Evolutionary conservation across 2,888 invertebrate genomes (phyloP), one percentile per base, ranked within the genome.

Genomic region (Drosophila bunnanda): DNA sequence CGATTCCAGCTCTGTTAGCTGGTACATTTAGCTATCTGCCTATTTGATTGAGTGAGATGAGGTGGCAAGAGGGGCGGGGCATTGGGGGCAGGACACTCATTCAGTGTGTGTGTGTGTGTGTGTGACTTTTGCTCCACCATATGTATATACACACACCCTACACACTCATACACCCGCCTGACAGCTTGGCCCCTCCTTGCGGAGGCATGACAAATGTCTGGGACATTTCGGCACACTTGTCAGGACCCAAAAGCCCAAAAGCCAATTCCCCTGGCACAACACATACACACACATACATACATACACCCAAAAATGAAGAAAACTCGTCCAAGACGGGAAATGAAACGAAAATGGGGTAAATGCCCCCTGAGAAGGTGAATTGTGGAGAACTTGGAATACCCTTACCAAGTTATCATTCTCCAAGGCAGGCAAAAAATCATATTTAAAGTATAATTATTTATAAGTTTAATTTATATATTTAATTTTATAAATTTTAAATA

Each of bases 181-280:
- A 50, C 44, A 41, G 53, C 44, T 15, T 9, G 44, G 62, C 55
- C 28, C 59, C 13, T 7, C 58, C 56, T 30, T 13, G 17, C 32
- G 67, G 46, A 65, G 79, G 71, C 81, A 61, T 83, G 81, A 80
- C 79, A 81, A 86, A 83, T 81, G 87, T 70, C 84, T 80, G 64
- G 64, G 73, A 80, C 79, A 86, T 73, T 73, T 75, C 68, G 68
- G 58, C 75, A 75, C 58, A 75, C 58, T 68, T 86, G 70, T 78
- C 66, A 78, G 56, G 44, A 69, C 32, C 38, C 55, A 50, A 73
- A 73, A 64, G 54, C 54, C 55, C 65, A 71, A 74, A 71, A 71
- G 74, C 66, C 72, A 72, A 72, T 66, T 68, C 66, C 66, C 69
- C 68, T 36, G 36, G 43, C 65, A 52, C 67, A 66, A 22, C 36